These are phyloP conservation scores for Sebastes iracundus DNA, from an alignment of 2,797 vertebrate species.

Conservation along the genomic window DNA sequence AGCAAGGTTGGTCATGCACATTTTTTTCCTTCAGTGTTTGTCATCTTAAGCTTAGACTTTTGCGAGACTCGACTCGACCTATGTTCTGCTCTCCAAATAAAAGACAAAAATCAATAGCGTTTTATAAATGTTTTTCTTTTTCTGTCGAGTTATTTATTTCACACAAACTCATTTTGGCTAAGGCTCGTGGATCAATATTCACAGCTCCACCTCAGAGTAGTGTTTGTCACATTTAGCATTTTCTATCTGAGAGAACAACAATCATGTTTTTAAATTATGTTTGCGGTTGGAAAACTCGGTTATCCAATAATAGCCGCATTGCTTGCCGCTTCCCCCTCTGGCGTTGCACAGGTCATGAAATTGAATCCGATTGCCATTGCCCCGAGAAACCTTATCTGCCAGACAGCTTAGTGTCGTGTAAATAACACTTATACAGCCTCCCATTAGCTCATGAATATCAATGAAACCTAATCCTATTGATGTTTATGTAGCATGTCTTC, in stretches of 20 bases:
- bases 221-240: conserved; percentile 57
- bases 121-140: conserved; percentile 52
- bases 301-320: conserved; percentile 48
- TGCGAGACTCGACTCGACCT: conserved; percentile 23
- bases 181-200: conserved; percentile 56
- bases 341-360: conserved; percentile 68
- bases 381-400: conserved; percentile 75
- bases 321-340: conserved; percentile 37
- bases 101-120: conserved; percentile 55
- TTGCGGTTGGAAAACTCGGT: conserved; percentile 50
- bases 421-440: conserved; percentile 74
- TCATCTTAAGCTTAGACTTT: conserved; percentile 48
- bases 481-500: conserved; percentile 78
- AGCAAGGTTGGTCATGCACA: conserved; percentile 50
- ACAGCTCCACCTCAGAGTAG: conserved; percentile 37
- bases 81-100: conserved; percentile 44
- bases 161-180: conserved; percentile 46
- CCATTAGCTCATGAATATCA: conserved; percentile 83
- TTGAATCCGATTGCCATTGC: conserved; percentile 61
- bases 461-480: conserved; percentile 82
- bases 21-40: conserved; percentile 22
- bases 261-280: conserved; percentile 60
- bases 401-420: conserved; percentile 79
- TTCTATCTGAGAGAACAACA: conserved; percentile 50
- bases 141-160: conserved; percentile 52